Evolutionary conservation across 2,113 vertebrate species (phyloP), one percentile per base, ranked within the genome.

Genomic region (Myrmecophaga tridactyla): DNA sequence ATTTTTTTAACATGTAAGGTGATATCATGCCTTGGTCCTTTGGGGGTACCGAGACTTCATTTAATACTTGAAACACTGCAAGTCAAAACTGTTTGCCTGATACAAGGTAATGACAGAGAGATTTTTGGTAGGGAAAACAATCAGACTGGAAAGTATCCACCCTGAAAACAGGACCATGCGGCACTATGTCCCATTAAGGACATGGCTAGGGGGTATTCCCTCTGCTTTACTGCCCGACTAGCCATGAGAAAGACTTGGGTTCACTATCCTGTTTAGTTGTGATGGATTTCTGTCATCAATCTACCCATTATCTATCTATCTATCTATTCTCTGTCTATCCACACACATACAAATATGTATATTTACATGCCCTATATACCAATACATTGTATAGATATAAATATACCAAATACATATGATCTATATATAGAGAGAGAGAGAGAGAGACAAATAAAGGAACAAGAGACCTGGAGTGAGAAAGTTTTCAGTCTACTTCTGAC

Each of bases 11-110:
- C 27, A 36, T 13, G 18, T 6, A 46, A 46, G 81, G 36, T 1
- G 46, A 36, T 48, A 36, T 12, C 4, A 31, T 13, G 60, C 69
- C n/a, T 78, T 65, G 36, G 14, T 56, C n/a, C 6, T 41, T 84
- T 1, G 3, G 20, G 9, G 46, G 39, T n/a, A 81, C 58, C 86
- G 25, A 46, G 21, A 10, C 88, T 36, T n/a, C n/a, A n/a, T n/a
- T n/a, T 81, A 73, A 73, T n/a, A 34, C 72, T 73, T 7, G 20
- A 82, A 82, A 92, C 3, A 13, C 69, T 51, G 34, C 69, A 73
- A 87, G 48, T 95, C 86, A 92, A 92, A 96, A 73, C 75, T 76
- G 36, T 92, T 95, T 94, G 77, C 85, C 70, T 36, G 76, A 78
- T 25, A 86, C 56, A 88, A 73, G 69, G 65, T 53, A 86, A 76